Percentiles rank a stretch among this genome's conserved stretches.
Evolutionary conservation across 2,797 vertebrate species (phyloP).

Genomic region (Eulemur rubriventer): DNA sequence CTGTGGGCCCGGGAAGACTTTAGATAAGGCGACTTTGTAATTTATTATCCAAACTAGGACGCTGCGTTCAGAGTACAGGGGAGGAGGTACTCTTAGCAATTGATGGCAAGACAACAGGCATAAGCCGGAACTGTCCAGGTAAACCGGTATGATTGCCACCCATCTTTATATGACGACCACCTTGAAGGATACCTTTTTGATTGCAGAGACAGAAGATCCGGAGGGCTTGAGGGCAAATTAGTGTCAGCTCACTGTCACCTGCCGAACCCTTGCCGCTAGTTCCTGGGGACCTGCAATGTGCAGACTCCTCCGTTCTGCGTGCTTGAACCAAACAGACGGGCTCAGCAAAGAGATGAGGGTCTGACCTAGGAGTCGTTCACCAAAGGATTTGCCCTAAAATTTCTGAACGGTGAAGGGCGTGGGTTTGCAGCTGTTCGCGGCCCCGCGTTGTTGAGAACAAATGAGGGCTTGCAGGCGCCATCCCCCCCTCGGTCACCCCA

Average conservation of each 20-base stretch:
- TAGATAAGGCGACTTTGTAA: background rate
- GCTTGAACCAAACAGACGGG: background rate
- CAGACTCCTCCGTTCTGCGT: background rate
- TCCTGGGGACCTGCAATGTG: accelerated
- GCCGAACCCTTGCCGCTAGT: background rate
- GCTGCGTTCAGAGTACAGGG: background rate
- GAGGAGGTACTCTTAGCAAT: background rate
- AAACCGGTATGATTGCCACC: background rate
- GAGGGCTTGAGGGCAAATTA: background rate
- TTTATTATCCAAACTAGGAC: background rate
- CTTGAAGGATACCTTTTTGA: background rate
- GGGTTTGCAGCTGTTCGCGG: accelerated
- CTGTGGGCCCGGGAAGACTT: background rate
- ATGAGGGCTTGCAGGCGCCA: background rate
- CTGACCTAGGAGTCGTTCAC: background rate
- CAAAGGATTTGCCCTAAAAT: background rate
- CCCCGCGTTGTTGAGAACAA: background rate
- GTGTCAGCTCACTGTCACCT: too few relatives aligned
- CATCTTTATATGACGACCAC: background rate
- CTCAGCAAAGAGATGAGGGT: background rate
- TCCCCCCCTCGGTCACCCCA: background rate
- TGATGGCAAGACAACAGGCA: background rate
- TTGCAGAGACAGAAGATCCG: background rate
- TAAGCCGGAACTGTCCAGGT: background rate
- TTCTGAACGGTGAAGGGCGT: background rate